Base-by-base conservation (phyloP, 2,888 invertebrate genomes). In the Rotaria sp. region DNA sequence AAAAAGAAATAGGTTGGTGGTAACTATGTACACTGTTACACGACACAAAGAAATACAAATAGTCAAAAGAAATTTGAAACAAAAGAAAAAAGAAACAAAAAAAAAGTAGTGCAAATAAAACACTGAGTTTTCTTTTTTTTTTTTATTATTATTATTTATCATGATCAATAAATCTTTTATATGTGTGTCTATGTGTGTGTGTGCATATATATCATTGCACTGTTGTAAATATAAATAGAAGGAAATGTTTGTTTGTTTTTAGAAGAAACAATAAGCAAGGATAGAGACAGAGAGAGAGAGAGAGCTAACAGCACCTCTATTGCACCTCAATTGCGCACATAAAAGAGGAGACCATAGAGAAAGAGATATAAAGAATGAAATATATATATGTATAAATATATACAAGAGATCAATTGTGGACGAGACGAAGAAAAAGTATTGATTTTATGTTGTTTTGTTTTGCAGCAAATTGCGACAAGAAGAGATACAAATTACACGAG, bases 401-500 rank as follows among this genome's bases (percentile, higher is more conserved):
- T 67, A 67, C 67, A 67, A 21, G 67, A 67, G 67, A 67, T 67
- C 67, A 67, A 21, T 35, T 8, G n/a, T 15, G 67, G 67, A 67
- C 67, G 35, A 67, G 67, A 67, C 67, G 11, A n/a, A 59, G 67
- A 67, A 15, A 59, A 13, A 18, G 50, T 18, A 50, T 50, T 50
- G 50, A 15, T 2, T 45, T 5, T 45, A 15, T 8, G 3, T 13
- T 30, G 18, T 18, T 35, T 67, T 67, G 26, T 57, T 57, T 35
- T 67, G 35, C 35, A 35, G 35, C 35, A 67, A 38, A 67, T 67
- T 67, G 67, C 67, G 67, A 67, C 67, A 67, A 67, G 67, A 67
- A 67, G 67, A 67, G 67, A 67, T 67, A 67, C 35, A 67, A n/a
- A 67, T 67, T 67, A 67, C 67, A 67, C 67, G 67, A 67, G 67